These are phyloP conservation scores for Toxotes chatareus DNA, from an alignment of 2,113 vertebrate genomes.

Conservation along the genomic window DNA sequence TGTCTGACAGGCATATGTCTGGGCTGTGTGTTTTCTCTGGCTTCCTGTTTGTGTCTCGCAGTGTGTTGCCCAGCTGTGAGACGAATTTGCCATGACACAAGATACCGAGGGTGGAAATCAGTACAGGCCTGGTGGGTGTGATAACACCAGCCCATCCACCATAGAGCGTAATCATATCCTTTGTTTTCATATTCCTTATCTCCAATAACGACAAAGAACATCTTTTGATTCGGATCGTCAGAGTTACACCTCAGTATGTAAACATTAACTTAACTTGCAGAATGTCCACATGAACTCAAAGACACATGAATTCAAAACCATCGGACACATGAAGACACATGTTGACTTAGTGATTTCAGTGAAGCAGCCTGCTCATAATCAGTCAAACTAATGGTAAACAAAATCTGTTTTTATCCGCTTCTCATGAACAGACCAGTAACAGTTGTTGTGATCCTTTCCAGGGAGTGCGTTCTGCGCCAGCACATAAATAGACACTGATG, in stretches of 20 bases:
- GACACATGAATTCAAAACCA: background rate
- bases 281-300: conserved; percentile 13
- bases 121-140: background rate
- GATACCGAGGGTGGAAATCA: conserved; percentile 28
- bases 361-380: background rate
- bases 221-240: background rate
- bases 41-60: conserved; percentile 26
- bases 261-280: background rate
- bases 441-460: conserved; percentile 34
- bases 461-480: background rate
- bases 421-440: conserved; percentile 15
- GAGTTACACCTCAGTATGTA: background rate
- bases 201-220: conserved; percentile 13
- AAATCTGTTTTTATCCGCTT: conserved; percentile 51
- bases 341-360: background rate
- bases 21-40: background rate
- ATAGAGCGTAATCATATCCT: background rate
- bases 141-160: conserved; percentile 8
- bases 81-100: conserved; percentile 32
- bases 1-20: conserved; percentile 36
- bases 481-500: conserved; percentile 67
- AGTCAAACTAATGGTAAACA: conserved; percentile 42
- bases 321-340: conserved; percentile 13
- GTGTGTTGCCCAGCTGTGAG: conserved; percentile 38
- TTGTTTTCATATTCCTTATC: conserved; percentile 28